phyloP scores from a whole-genome alignment of 2,888 invertebrate species.

The Reticulitermes lucifugus region DNA sequence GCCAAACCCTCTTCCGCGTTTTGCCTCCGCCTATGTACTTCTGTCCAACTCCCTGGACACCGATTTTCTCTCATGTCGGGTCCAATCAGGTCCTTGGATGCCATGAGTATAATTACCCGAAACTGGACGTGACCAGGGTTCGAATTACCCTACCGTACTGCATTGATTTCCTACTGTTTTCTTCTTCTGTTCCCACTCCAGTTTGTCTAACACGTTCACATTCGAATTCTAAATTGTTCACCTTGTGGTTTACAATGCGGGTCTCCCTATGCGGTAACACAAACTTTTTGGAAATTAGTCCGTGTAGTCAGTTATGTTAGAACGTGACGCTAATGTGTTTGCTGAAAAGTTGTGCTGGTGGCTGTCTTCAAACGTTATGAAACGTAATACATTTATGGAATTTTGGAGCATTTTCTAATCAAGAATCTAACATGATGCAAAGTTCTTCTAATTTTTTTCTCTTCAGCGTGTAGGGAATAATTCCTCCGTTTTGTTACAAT shows the following conservation, averaged over 20 bases:
- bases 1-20: background rate
- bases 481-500: no score
- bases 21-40: background rate
- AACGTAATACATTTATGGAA: background rate
- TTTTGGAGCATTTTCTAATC: background rate
- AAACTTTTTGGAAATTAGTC: background rate
- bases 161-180: background rate
- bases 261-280: background rate
- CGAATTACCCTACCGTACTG: background rate
- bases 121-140: slow-evolving; percentile 7
- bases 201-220: background rate
- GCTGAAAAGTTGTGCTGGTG: background rate
- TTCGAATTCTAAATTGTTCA: background rate
- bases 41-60: background rate
- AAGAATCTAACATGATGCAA: no score
- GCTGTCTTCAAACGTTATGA: background rate
- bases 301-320: background rate
- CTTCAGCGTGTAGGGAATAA: no score
- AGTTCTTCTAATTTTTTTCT: no score
- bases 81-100: slow-evolving; percentile 15
- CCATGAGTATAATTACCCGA: slow-evolving; percentile 15
- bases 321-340: background rate
- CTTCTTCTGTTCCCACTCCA: background rate
- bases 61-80: slow-evolving; percentile 4
- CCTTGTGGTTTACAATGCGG: background rate